Evolutionary conservation across 2,888 invertebrate genomes (phyloP).

Genomic region (Lasioglossum zephyrum): DNA sequence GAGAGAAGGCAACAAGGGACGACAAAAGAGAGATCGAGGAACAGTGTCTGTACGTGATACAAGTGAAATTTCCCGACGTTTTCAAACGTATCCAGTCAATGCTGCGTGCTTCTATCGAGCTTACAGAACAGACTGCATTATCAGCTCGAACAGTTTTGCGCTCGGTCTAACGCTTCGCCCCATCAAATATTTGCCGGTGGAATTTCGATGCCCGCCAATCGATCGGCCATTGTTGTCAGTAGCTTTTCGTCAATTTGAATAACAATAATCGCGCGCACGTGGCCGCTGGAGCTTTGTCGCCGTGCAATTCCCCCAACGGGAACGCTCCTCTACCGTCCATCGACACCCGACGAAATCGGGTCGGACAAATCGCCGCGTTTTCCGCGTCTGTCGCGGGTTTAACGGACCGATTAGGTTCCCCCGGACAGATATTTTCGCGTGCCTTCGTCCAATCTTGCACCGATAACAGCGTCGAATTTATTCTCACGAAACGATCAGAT

Average conservation of each 20-base stretch:
- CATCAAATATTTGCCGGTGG: slow-evolving; percentile 4
- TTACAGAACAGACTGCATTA: not conserved
- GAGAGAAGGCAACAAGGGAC: too few relatives aligned
- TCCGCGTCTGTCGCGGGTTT: not conserved
- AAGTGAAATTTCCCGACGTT: not conserved
- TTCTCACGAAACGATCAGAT: not conserved
- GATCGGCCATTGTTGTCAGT: slow-evolving; percentile 20
- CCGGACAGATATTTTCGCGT: slow-evolving; percentile 1
- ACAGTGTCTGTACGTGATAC: not conserved
- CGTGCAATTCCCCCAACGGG: not conserved
- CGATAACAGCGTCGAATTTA: not conserved
- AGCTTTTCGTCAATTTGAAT: slow-evolving; percentile 59
- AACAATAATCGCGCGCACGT: slow-evolving; percentile 58
- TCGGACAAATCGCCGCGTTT: not conserved
- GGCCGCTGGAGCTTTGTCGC: slow-evolving; percentile 2
- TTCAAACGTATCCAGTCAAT: not conserved
- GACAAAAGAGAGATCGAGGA: not conserved
- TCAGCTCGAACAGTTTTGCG: not conserved
- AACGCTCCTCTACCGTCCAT: not conserved
- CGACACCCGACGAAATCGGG: slow-evolving; percentile 1
- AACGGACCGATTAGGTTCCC: not conserved
- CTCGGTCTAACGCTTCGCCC: not conserved
- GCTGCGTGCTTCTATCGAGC: not conserved
- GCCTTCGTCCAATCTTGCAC: not conserved
- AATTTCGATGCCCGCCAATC: slow-evolving; percentile 49